Base-by-base conservation (phyloP, 2,888 invertebrate genomes). In the Drosophila flavopinicola region DNA sequence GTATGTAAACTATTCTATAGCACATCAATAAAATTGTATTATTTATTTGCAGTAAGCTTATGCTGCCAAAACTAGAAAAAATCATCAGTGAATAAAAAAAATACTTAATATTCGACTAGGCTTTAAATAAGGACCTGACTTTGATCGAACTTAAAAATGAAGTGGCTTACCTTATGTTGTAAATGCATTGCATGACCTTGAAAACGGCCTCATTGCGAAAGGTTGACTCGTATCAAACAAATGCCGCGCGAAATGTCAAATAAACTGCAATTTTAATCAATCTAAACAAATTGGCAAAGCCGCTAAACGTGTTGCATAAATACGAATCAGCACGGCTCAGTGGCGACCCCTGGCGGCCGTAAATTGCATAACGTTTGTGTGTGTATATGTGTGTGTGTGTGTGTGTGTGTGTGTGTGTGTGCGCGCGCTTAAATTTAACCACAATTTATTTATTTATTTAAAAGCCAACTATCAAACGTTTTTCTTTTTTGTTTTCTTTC, bases 361-460 rank as follows among this genome's bases (percentile, higher is more conserved):
- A 30, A 35, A 51, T 82, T 78, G 78, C 67, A 71, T 75, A 78
- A 85, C 65, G 30, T 13, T 23, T 20, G 5, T 10, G 4, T 11
- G 2, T 17, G 17, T 7, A 2, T 44, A 3, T 11, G 3, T 27
- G 13, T 25, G 11, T 30, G 6, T 27, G 20, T 44, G 25, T 49
- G 6, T 47, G 7, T 3, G 13, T 13, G n/a, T 9, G 0, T 39
- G 25, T 30, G 23, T 37, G 25, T 33, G 23, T 20, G 44, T 39
- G 41, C 15, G 24, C 33, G 37, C 29, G 53, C 56, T 66, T 64
- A 45, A 67, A 32, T 63, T 67, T 63, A 39, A 17, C 61, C 23
- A 68, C 60, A 69, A 61, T 84, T 80, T 74, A 78, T 74, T 80
- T 74, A 56, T 67, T 67, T 75, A 61, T 70, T 58, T 51, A 56